Conservation (phyloP, 2,797 vertebrate genomes). For the Meriones psammophilus region DNA sequence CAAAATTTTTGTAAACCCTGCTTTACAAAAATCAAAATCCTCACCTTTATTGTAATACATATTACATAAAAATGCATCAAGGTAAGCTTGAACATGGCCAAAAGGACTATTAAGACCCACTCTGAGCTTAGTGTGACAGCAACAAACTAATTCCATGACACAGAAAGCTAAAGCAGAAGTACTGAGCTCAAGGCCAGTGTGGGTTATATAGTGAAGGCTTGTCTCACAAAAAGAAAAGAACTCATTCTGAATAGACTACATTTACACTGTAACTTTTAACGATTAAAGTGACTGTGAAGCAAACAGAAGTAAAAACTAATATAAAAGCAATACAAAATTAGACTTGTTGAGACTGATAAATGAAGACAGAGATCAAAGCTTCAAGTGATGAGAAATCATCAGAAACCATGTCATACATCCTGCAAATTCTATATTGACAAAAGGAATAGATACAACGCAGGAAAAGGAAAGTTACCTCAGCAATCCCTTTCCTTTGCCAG, state of each 20-base stretch:
- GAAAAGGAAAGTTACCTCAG: neutral
- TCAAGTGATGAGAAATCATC: constrained; percentile 25
- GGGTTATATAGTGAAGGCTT: neutral
- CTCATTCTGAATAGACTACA: constrained; percentile 47
- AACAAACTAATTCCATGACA: neutral
- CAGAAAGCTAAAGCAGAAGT: neutral
- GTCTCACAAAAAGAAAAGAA: neutral
- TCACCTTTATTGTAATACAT: constrained; percentile 35
- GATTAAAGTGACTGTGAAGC: constrained; percentile 15
- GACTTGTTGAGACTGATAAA: neutral
- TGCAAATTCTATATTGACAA: neutral
- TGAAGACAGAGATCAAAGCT: constrained; percentile 36
- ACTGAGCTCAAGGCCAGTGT: neutral
- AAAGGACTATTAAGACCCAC: neutral
- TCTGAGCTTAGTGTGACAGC: neutral
- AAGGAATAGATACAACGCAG: neutral
- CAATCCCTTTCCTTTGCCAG: neutral
- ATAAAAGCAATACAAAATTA: neutral
- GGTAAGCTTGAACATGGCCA: neutral
- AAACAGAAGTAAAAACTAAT: neutral
- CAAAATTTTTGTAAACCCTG: constrained; percentile 5
- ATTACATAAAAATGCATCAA: neutral
- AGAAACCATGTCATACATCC: neutral
- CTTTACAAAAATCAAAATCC: constrained; percentile 38
- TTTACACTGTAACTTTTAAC: neutral